Conservation (phyloP, 2,113 vertebrate species). For the Petroica traversi region DNA sequence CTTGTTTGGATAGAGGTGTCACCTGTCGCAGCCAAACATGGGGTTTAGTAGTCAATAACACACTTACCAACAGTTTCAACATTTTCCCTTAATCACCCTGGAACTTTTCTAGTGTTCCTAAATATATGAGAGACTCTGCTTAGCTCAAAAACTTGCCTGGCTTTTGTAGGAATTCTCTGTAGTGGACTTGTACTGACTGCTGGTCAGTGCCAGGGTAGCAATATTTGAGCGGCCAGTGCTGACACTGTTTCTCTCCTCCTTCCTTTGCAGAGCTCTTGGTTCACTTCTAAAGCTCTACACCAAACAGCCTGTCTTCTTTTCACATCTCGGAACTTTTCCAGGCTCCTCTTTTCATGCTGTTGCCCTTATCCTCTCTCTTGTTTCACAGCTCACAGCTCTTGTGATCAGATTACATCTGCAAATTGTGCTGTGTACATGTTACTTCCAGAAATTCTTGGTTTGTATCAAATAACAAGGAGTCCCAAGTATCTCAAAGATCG, state of each 20-base stretch:
- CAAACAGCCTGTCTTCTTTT: background rate
- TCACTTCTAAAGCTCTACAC: background rate
- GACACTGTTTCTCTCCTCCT: background rate
- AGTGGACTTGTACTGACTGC: background rate
- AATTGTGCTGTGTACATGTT: background rate
- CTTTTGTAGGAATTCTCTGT: background rate
- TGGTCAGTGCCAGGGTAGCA: background rate
- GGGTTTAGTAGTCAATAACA: background rate
- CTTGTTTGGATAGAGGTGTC: background rate
- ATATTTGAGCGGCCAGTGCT: background rate
- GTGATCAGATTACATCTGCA: background rate
- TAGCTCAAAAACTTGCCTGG: background rate
- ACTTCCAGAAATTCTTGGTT: background rate
- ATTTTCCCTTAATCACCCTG: background rate
- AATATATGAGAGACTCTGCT: background rate
- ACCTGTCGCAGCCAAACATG: background rate
- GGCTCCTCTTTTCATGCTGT: background rate
- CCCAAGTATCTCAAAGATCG: background rate
- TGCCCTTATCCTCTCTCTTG: background rate
- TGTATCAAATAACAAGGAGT: background rate
- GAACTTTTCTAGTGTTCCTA: background rate
- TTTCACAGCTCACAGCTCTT: background rate
- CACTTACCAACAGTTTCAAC: background rate
- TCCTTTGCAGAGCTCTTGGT: background rate
- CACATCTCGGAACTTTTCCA: background rate